phyloP scores from a whole-genome alignment of 2,888 invertebrate genomes.

The Stramonita haemastoma region DNA sequence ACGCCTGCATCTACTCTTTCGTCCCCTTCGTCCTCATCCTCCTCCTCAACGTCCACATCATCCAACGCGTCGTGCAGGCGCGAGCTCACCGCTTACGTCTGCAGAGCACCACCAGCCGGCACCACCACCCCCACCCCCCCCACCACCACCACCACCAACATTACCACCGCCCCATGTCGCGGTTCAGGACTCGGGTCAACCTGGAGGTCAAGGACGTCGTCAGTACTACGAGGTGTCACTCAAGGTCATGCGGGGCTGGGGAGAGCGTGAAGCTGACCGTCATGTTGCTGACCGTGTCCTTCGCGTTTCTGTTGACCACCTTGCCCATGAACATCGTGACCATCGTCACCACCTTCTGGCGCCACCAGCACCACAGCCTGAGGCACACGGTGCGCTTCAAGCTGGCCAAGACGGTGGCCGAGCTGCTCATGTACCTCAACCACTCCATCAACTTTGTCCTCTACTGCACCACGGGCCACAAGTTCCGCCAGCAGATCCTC shows the following conservation, averaged over 20 bases:
- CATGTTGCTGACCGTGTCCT: conserved; percentile 74
- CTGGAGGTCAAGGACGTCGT: neutral
- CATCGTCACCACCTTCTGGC: conserved; percentile 56
- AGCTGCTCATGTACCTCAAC: conserved; percentile 74
- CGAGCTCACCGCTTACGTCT: conserved; percentile 37
- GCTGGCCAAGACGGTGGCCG: conserved; percentile 65
- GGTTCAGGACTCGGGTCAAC: conserved; percentile 10
- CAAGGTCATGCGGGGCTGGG: conserved; percentile 50
- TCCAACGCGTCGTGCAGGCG: conserved; percentile 66
- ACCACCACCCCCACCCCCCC: conserved; percentile 19
- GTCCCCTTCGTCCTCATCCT: conserved; percentile 69
- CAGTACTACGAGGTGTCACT: neutral
- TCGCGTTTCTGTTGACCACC: conserved; percentile 73
- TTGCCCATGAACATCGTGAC: conserved; percentile 69
- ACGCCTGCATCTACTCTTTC: conserved; percentile 71
- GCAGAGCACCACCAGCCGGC: conserved; percentile 29
- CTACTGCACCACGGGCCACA: conserved; percentile 70
- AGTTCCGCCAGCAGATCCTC: conserved; percentile 63
- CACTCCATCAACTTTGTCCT: conserved; percentile 73
- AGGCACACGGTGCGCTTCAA: conserved; percentile 52
- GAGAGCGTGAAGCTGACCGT: conserved; percentile 68
- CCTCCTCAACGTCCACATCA: conserved; percentile 70
- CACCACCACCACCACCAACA: too few relatives aligned
- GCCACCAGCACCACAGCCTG: conserved; percentile 43
- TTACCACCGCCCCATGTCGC: conserved; percentile 36